A percentile compares a stretch with the other conserved stretches of the same genome.
Conservation (phyloP, 1,140 invertebrate genomes). For the Drosophila quadrilineata region DNA sequence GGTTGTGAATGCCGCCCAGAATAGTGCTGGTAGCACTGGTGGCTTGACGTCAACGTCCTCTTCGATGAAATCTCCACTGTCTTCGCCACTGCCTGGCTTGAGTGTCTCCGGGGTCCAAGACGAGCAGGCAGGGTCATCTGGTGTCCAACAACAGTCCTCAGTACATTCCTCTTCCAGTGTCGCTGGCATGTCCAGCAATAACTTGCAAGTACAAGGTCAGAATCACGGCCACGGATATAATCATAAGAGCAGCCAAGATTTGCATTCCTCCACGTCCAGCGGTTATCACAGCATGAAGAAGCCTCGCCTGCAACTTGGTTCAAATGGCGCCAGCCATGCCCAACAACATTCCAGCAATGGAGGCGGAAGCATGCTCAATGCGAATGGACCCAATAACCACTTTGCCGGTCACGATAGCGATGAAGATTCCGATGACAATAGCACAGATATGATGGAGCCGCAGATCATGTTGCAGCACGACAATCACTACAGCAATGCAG, state of each 20-base stretch:
- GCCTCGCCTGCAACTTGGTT: constrained; percentile 58
- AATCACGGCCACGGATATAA: constrained; percentile 48
- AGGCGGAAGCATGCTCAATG: constrained; percentile 10
- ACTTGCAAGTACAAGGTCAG: constrained; percentile 51
- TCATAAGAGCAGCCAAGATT: constrained; percentile 50
- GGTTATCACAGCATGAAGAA: constrained; percentile 70
- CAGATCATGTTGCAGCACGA: constrained; percentile 54
- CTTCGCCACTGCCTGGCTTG: constrained; percentile 59
- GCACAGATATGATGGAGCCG: constrained; percentile 53
- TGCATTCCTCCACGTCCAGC: constrained; percentile 60
- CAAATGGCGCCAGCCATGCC: constrained; percentile 43
- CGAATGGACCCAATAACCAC: constrained; percentile 32
- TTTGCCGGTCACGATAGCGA: constrained; percentile 67
- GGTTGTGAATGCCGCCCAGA: constrained; percentile 28
- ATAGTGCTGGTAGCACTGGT: constrained; percentile 46
- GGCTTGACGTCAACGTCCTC: constrained; percentile 74
- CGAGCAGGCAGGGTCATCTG: constrained; percentile 36
- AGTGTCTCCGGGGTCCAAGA: constrained; percentile 3
- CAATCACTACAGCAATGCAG: constrained; percentile 51
- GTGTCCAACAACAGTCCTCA: constrained; percentile 49
- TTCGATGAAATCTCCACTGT: constrained; percentile 76
- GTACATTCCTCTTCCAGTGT: constrained; percentile 67
- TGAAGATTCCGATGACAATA: constrained; percentile 75
- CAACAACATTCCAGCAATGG: constrained; percentile 50
- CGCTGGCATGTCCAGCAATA: constrained; percentile 20